Percentiles rank a stretch among this genome's conserved stretches.
Evolutionary conservation across 1,140 invertebrate species (phyloP).

Genomic region (Drosophila rufa): DNA sequence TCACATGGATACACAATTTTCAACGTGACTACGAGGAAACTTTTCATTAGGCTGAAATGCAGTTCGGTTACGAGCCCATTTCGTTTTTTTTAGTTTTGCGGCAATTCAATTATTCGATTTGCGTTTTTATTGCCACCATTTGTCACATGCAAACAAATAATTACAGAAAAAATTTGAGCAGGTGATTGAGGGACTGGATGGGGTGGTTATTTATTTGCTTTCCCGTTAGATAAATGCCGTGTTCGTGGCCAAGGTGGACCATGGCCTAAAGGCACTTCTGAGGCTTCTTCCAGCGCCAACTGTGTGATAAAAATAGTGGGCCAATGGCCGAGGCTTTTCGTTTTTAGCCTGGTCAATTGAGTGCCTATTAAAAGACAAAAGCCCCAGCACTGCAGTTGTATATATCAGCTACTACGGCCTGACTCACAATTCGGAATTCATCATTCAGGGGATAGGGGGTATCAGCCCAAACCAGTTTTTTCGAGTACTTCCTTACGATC

Average conservation of each 20-base stretch:
- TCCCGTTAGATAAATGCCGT: slow-evolving; percentile 39
- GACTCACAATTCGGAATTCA: slow-evolving; percentile 25
- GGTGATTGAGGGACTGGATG: slow-evolving; percentile 43
- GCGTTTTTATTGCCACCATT: slow-evolving; percentile 34
- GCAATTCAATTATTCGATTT: slow-evolving; percentile 66
- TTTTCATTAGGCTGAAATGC: slow-evolving; percentile 41
- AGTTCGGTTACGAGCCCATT: slow-evolving; percentile 33
- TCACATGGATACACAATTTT: slow-evolving; percentile 3
- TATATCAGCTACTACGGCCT: slow-evolving; percentile 26
- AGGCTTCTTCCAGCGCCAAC: slow-evolving; percentile 48
- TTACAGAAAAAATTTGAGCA: slow-evolving; percentile 51
- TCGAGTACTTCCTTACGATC: slow-evolving; percentile 64
- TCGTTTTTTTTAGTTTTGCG: slow-evolving; percentile 30
- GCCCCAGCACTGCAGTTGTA: slow-evolving; percentile 23
- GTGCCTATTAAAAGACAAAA: slow-evolving; percentile 37
- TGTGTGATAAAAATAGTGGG: slow-evolving; percentile 22
- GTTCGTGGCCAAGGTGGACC: slow-evolving; percentile 4
- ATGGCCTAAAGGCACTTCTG: slow-evolving; percentile 46
- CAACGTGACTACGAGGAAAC: slow-evolving; percentile 22
- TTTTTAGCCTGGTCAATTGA: slow-evolving; percentile 37
- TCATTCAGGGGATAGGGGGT: not conserved
- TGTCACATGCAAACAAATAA: slow-evolving; percentile 74
- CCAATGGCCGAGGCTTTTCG: slow-evolving; percentile 22
- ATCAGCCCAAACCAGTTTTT: slow-evolving; percentile 32
- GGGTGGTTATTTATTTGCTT: slow-evolving; percentile 20